Base-by-base conservation (phyloP, 2,888 invertebrate species). In the Lycia hirtaria region DNA sequence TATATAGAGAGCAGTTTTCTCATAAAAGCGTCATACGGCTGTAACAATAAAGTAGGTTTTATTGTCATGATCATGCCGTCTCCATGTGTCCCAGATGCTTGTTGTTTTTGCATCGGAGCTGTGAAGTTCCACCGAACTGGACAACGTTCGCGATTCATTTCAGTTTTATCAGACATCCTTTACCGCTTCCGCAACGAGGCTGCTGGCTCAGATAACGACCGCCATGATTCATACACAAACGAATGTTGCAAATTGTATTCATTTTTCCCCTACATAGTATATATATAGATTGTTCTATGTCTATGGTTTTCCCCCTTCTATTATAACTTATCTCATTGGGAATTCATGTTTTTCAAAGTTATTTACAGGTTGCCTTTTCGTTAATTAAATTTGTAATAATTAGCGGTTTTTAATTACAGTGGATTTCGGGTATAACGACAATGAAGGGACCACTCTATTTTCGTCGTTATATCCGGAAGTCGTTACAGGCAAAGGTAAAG, bases 91-190 rank as follows among this genome's bases (percentile, higher is more conserved):
- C 35, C 45, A 33, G 14, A 38, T 30, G 32, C 22, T 3, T 54
- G 60, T 43, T 57, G 53, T 58, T 63, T 65, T 60, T 55, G 45
- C 49, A 47, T 32, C 40, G 37, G 37, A 56, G 35, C 30, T 33
- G 49, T 47, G 40, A 63, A 64, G 60, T 67, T 68, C 71, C 72
- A 71, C 68, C 55, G 63, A 72, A 76, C 62, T 74, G 81, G 77
- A 80, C 83, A 85, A 77, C 75, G 85, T 78, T 76, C 72, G 74
- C 81, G 74, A 78, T 78, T 81, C 79, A 79, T 77, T 68, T 62
- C 63, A 77, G 72, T 76, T 79, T 86, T 91, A 90, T 90, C 91
- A 77, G 67, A 76, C 80, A 88, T 90, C 91, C 89, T 85, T 76
- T 76, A 73, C 67, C 71, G 71, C 78, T 90, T 91, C 89, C 89